phyloP scores from a whole-genome alignment of 1,140 invertebrate genomes.

The Sarcophaga peregrina region DNA sequence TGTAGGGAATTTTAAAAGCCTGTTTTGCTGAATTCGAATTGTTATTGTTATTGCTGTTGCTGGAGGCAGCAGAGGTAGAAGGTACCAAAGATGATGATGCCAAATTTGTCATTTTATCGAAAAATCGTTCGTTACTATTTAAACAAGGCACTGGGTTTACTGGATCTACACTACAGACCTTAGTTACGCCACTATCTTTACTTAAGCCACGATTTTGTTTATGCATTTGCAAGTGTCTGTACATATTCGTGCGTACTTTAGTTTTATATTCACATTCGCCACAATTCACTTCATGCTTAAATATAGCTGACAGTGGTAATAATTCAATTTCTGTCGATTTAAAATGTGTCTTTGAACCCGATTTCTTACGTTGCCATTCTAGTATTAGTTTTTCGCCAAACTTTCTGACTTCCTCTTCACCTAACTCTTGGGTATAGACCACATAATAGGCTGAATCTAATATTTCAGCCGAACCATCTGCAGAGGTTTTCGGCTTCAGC shows the following conservation, averaged over 20 bases:
- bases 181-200: slow-evolving; percentile 60
- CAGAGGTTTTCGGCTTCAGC: background rate
- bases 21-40: slow-evolving; percentile 43
- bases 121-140: slow-evolving; percentile 81
- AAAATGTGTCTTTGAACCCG: slow-evolving; percentile 65
- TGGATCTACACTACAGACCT: slow-evolving; percentile 73
- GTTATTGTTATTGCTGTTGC: background rate
- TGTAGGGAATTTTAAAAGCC: slow-evolving; percentile 35
- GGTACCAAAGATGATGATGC: slow-evolving; percentile 72
- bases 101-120: slow-evolving; percentile 86
- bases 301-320: slow-evolving; percentile 75
- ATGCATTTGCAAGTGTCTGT: slow-evolving; percentile 78
- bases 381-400: slow-evolving; percentile 47
- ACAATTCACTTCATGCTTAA: slow-evolving; percentile 73
- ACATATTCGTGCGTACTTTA: slow-evolving; percentile 80
- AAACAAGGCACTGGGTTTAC: slow-evolving; percentile 84
- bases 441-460: slow-evolving; percentile 61
- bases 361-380: slow-evolving; percentile 42
- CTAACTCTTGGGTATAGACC: slow-evolving; percentile 66
- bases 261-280: slow-evolving; percentile 75
- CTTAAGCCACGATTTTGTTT: slow-evolving; percentile 40
- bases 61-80: background rate
- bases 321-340: slow-evolving; percentile 72
- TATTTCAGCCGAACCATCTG: background rate
- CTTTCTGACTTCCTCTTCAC: slow-evolving; percentile 47